These are phyloP conservation scores for Micromussa lordhowensis DNA, from an alignment of 92 coral and sea anemone genomes.

Conservation along the genomic window DNA sequence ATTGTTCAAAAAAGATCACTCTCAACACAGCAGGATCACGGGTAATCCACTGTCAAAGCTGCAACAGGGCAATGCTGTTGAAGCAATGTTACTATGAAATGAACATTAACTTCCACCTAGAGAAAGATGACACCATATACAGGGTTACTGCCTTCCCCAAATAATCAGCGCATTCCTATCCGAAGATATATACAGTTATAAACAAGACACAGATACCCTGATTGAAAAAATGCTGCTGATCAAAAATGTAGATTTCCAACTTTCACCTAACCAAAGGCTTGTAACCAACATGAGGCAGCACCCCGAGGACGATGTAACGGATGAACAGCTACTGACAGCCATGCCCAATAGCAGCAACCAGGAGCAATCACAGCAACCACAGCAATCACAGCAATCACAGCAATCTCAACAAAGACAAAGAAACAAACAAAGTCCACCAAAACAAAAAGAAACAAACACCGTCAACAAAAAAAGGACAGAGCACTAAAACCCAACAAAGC, in stretches of 20 bases:
- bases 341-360: conserved; percentile 50
- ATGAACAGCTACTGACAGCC: background rate
- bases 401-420: conserved; percentile 3
- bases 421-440: conserved; percentile 39
- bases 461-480: conserved; percentile 36
- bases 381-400: conserved; percentile 47
- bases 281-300: no score
- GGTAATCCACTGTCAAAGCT: conserved; percentile 56
- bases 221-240: conserved; percentile 51
- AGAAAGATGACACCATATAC: conserved; percentile 32
- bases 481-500: conserved; percentile 38
- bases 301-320: no score
- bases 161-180: conserved; percentile 50
- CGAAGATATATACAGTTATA: conserved; percentile 52
- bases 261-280: no score
- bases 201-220: conserved; percentile 43
- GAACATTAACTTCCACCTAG: conserved; percentile 7
- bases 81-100: conserved; percentile 57
- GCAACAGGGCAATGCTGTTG: conserved; percentile 54
- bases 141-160: conserved; percentile 52
- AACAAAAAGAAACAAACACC: conserved; percentile 43
- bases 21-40: conserved; percentile 47
- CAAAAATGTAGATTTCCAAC: conserved; percentile 36
- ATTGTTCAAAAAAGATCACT: conserved; percentile 47
- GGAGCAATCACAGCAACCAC: conserved; percentile 35